Evolutionary conservation across 2,113 vertebrate genomes (phyloP).

Genomic region (Irena cyanogastra): DNA sequence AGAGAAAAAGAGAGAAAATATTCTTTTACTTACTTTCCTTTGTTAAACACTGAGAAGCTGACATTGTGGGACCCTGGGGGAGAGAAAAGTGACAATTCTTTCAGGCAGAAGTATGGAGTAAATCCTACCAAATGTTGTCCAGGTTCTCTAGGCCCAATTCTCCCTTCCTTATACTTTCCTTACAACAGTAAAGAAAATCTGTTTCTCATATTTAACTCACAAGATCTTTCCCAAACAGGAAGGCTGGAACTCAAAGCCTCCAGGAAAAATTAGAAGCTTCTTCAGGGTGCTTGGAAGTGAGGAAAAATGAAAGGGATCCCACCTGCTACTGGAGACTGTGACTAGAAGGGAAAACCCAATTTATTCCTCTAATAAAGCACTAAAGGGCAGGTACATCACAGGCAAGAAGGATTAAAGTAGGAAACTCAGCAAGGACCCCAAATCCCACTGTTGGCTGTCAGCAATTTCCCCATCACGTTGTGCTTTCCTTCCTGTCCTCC

Average conservation of each 20-base stretch:
- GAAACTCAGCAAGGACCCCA: neutral
- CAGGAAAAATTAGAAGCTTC: neutral
- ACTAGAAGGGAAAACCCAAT: neutral
- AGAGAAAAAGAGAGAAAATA: neutral
- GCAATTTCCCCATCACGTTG: neutral
- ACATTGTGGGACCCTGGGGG: constrained; percentile 74
- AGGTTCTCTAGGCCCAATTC: neutral
- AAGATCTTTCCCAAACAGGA: neutral
- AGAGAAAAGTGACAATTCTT: neutral
- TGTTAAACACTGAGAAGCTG: constrained; percentile 75
- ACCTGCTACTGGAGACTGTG: neutral
- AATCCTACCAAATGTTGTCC: neutral
- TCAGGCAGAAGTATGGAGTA: neutral
- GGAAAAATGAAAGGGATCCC: neutral
- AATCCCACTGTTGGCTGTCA: neutral
- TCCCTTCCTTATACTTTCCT: neutral
- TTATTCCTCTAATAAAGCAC: neutral
- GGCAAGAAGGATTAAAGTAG: neutral
- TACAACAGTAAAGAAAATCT: neutral
- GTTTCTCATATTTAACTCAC: neutral
- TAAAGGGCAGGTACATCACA: neutral
- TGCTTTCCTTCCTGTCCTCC: neutral
- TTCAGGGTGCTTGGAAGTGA: neutral
- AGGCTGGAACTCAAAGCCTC: neutral
- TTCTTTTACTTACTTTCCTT: constrained; percentile 73